Conservation (phyloP, 2,797 vertebrate genomes). For the Hyperoplus lanceolatus region DNA sequence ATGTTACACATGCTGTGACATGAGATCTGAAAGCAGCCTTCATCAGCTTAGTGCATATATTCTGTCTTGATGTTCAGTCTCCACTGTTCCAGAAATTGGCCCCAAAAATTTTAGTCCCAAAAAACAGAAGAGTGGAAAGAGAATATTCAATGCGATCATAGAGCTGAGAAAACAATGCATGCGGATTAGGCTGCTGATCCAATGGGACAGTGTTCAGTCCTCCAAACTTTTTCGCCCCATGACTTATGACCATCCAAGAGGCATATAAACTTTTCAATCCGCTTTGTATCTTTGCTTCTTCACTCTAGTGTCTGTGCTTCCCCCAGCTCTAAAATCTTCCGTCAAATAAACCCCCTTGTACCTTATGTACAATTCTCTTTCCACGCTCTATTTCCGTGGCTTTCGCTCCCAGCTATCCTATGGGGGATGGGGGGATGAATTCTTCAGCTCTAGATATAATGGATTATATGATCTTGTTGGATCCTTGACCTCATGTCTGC, state of each 20-base stretch:
- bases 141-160: constrained; percentile 33
- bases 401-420: not conserved
- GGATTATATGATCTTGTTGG: constrained; percentile 39
- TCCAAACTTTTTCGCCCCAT: constrained; percentile 34
- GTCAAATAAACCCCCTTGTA: not conserved
- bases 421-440: not conserved
- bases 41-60: constrained; percentile 32
- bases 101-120: constrained; percentile 15
- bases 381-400: constrained; percentile 3
- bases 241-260: constrained; percentile 28
- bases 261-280: constrained; percentile 46
- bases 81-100: constrained; percentile 2
- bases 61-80: constrained; percentile 23
- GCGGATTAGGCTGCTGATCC: constrained; percentile 4
- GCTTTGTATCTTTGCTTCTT: constrained; percentile 25
- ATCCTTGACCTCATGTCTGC: constrained; percentile 44
- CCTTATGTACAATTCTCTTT: not conserved
- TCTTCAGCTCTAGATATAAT: constrained; percentile 31
- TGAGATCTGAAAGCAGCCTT: constrained; percentile 48
- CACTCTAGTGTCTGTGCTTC: not conserved
- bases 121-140: constrained; percentile 11
- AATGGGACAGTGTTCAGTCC: not conserved
- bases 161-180: constrained; percentile 10
- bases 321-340: constrained; percentile 1
- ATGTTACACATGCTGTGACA: constrained; percentile 46